Percentiles rank a stretch among this genome's conserved stretches.
Evolutionary conservation across 2,888 invertebrate genomes (phyloP).

Genomic region (Thysanoteuthis rhombus): DNA sequence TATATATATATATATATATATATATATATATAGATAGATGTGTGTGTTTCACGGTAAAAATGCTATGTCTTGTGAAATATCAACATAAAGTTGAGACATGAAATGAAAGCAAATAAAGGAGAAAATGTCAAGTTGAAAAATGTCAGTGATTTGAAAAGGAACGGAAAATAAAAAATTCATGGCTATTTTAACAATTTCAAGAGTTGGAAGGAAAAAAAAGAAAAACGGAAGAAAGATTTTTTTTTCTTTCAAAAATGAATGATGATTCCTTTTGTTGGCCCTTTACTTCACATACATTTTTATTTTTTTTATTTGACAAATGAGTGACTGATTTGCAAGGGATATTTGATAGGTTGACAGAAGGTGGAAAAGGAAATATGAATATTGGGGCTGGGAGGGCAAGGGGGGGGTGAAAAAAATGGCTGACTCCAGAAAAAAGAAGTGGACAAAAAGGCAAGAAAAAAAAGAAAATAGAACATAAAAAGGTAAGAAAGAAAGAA

Average conservation of each 20-base stretch:
- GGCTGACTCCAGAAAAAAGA: background rate
- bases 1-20: background rate
- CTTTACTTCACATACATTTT: background rate
- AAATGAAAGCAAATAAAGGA: background rate
- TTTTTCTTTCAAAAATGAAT: background rate
- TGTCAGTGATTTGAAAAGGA: background rate
- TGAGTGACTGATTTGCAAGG: constrained; percentile 12
- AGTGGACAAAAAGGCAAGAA: background rate
- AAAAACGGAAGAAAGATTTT: background rate
- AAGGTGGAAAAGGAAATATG: background rate
- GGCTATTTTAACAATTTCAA: background rate
- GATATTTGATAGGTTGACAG: constrained; percentile 12
- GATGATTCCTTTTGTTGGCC: background rate
- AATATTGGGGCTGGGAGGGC: background rate
- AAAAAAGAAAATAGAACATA: background rate
- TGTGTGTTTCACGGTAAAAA: background rate
- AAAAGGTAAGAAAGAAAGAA: background rate
- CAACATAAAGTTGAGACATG: background rate
- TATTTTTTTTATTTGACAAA: background rate
- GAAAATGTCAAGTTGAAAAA: background rate
- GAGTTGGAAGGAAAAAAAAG: background rate
- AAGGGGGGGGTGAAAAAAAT: background rate
- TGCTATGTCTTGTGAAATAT: background rate
- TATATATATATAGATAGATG: background rate
- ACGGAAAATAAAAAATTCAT: background rate